Percentiles rank a stretch among this genome's conserved stretches.
Evolutionary conservation across 1,140 invertebrate genomes (phyloP).

Genomic region (Bombus polaris): DNA sequence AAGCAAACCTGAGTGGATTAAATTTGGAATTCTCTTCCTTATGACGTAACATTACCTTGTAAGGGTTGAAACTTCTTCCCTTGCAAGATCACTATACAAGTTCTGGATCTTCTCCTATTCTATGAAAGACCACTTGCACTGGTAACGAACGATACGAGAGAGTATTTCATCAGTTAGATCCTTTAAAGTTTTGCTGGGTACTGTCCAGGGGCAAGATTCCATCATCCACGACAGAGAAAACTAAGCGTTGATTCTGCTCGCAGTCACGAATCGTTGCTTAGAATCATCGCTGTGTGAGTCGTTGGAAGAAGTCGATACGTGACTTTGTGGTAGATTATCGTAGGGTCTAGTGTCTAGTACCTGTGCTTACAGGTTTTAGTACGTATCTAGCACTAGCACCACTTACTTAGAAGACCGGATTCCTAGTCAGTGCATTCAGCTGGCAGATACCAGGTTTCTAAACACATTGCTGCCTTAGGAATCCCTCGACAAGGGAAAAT

Average conservation of each 20-base stretch:
- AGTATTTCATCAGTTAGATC: neutral
- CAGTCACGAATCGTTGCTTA: slow-evolving; percentile 38
- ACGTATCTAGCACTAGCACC: slow-evolving; percentile 40
- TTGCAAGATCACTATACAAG: too few species aligned
- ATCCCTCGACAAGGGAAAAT: slow-evolving; percentile 57
- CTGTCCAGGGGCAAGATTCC: slow-evolving; percentile 37
- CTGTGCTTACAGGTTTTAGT: slow-evolving; percentile 48
- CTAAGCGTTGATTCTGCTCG: slow-evolving; percentile 23
- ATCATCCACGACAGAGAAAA: slow-evolving; percentile 40
- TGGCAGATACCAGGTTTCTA: slow-evolving; percentile 49
- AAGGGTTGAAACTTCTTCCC: too few species aligned
- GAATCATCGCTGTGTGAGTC: slow-evolving; percentile 9
- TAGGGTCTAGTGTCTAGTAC: slow-evolving; percentile 57
- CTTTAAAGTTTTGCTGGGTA: slow-evolving; percentile 14
- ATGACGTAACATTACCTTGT: too few species aligned
- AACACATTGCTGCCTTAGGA: slow-evolving; percentile 56
- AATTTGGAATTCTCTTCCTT: too few species aligned
- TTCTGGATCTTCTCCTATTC: too few species aligned
- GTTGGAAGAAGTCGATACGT: slow-evolving; percentile 47
- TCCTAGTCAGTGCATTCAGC: slow-evolving; percentile 58
- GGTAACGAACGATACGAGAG: neutral
- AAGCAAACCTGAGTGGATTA: too few species aligned
- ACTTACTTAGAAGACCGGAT: slow-evolving; percentile 63
- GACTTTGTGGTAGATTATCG: slow-evolving; percentile 47
- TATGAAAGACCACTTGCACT: neutral